phyloP scores from a whole-genome alignment of 2,888 invertebrate genomes.

The Zaprionus obscuricornis region DNA sequence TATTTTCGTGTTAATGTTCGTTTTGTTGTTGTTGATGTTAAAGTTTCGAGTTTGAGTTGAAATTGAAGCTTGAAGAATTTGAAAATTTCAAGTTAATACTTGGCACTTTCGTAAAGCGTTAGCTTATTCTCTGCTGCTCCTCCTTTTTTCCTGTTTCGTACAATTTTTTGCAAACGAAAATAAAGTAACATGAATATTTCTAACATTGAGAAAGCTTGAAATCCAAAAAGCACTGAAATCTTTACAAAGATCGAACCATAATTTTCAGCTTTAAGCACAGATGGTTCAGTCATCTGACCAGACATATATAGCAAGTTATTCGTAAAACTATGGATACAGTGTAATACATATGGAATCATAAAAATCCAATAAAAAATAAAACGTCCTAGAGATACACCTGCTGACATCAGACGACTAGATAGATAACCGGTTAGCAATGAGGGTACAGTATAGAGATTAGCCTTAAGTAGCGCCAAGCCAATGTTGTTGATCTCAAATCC shows the following conservation, averaged over 20 bases:
- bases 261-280: not conserved
- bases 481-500: not conserved
- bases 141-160: no score
- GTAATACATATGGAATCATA: conserved; percentile 1
- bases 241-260: fast-evolving
- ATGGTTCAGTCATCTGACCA: fast-evolving
- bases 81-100: no score
- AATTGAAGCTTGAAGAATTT: no score
- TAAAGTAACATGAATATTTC: not conserved
- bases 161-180: not conserved
- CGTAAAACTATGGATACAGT: not conserved
- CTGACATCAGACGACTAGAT: no score
- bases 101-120: no score
- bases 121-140: no score
- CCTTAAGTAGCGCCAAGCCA: not conserved
- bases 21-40: no score
- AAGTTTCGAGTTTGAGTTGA: no score
- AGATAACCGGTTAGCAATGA: not conserved
- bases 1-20: no score
- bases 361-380: not conserved
- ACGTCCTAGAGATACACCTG: not conserved
- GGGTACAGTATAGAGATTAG: conserved; percentile 3
- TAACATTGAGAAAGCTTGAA: conserved; percentile 2
- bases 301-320: not conserved
- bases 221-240: not conserved